A percentile compares a stretch with the other conserved stretches of the same genome.
Evolutionary conservation across 2,797 vertebrate genomes (phyloP).

Genomic region (Poecilia gillii): DNA sequence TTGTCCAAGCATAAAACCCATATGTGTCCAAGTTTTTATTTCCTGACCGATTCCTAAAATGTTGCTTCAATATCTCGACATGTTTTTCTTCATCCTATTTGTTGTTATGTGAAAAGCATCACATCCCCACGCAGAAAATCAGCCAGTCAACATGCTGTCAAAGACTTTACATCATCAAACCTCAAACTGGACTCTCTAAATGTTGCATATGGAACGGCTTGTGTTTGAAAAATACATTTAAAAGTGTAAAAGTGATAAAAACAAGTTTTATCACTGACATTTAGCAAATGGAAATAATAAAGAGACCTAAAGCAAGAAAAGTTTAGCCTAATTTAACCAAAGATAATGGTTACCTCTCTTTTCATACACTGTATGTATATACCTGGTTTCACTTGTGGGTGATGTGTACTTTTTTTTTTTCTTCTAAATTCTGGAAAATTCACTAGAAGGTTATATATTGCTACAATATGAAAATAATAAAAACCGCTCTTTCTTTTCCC

Average conservation of each 20-base stretch:
- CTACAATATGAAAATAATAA: constrained; percentile 67
- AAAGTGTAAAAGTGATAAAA: too few relatives aligned
- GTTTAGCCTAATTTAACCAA: background rate
- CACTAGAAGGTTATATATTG: constrained; percentile 59
- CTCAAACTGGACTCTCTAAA: background rate
- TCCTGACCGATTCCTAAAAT: background rate
- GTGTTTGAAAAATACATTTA: background rate
- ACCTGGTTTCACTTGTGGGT: background rate
- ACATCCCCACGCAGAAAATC: background rate
- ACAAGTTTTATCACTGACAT: background rate
- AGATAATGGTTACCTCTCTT: background rate
- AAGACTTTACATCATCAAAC: too few relatives aligned
- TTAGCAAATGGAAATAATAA: background rate
- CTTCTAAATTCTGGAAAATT: constrained; percentile 43
- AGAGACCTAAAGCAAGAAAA: background rate
- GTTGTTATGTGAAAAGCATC: background rate
- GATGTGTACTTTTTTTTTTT: constrained; percentile 17
- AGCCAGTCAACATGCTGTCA: background rate
- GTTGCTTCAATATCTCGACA: background rate
- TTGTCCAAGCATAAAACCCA: background rate
- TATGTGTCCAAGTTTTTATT: background rate
- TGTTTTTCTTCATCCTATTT: background rate
- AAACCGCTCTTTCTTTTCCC: constrained; percentile 43
- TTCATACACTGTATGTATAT: background rate
- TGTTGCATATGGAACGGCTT: background rate